A percentile compares a stretch with the other conserved stretches of the same genome.
Evolutionary conservation across 2,888 invertebrate species (phyloP).

Genomic region (Tetropium fuscum): DNA sequence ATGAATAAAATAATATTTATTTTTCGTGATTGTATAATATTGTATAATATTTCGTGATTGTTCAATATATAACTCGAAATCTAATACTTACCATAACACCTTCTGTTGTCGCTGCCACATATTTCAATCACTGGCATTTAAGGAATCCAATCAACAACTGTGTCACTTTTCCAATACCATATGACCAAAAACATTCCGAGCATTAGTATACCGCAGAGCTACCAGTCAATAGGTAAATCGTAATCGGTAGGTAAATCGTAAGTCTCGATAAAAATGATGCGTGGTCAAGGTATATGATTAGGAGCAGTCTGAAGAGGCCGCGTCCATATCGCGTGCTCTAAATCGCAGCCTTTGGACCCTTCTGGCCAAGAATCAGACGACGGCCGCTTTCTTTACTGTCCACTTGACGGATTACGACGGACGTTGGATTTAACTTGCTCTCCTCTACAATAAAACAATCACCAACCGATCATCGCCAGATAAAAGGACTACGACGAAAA

Average conservation of each 20-base stretch:
- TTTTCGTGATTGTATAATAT: too few species aligned
- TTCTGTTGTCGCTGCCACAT: too few species aligned
- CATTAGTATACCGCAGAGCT: slow-evolving; percentile 8
- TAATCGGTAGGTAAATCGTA: slow-evolving; percentile 18
- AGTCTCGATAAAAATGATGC: slow-evolving; percentile 25
- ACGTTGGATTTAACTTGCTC: slow-evolving; percentile 37
- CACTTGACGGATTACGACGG: slow-evolving; percentile 43
- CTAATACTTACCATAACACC: too few species aligned
- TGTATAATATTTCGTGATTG: too few species aligned
- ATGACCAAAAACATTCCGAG: slow-evolving; percentile 7
- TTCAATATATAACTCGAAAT: too few species aligned
- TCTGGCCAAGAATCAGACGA: slow-evolving; percentile 17
- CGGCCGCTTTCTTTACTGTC: slow-evolving; percentile 31
- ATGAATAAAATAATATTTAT: too few species aligned
- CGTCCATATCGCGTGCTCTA: slow-evolving; percentile 25
- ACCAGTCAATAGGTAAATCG: too few species aligned
- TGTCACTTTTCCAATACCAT: not conserved
- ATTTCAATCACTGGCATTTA: too few species aligned
- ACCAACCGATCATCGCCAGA: slow-evolving; percentile 31
- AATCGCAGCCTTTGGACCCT: slow-evolving; percentile 21
- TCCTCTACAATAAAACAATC: slow-evolving; percentile 40
- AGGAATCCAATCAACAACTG: not conserved
- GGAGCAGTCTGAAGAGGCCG: slow-evolving; percentile 20
- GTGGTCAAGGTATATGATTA: slow-evolving; percentile 22
- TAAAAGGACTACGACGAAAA: slow-evolving; percentile 32